These are phyloP conservation scores for Protomyctophum bolini DNA, from an alignment of 2,113 vertebrate species.

Conservation along the genomic window DNA sequence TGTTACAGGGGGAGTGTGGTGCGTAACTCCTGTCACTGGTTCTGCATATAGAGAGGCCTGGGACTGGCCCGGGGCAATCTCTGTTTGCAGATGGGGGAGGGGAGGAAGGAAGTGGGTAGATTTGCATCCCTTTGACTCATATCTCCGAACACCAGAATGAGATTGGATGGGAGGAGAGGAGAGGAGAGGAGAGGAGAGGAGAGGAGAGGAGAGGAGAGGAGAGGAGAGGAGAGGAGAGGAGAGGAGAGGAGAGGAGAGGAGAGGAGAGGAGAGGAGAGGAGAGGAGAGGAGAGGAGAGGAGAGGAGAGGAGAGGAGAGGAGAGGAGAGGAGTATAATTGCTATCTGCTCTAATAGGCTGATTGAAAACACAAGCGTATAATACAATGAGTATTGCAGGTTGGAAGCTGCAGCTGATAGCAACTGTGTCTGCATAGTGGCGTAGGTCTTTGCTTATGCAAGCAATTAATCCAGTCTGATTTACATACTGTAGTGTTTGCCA, in stretches of 20 bases:
- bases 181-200: constrained; percentile 3
- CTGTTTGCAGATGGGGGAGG: constrained; percentile 71
- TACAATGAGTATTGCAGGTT: constrained; percentile 38
- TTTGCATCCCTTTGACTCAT: constrained; percentile 78
- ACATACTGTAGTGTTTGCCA: constrained; percentile 64
- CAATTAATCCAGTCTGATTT: constrained; percentile 67
- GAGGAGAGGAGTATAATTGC: not conserved
- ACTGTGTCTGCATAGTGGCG: no score
- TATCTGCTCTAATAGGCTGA: constrained; percentile 2
- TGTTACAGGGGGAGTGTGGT: constrained; percentile 62
- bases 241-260: constrained; percentile 6
- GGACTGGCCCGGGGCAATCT: constrained; percentile 73
- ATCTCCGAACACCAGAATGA: constrained; percentile 66
- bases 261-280: not conserved
- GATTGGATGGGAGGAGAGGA: constrained; percentile 21
- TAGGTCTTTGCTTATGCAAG: constrained; percentile 34
- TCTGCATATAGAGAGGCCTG: constrained; percentile 76
- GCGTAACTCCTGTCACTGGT: constrained; percentile 75
- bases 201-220: not conserved
- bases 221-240: constrained; percentile 1
- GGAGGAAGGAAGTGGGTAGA: constrained; percentile 66
- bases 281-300: not conserved
- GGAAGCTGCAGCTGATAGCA: constrained; percentile 31
- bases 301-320: not conserved
- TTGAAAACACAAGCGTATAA: constrained; percentile 45